Percentiles rank a stretch among this genome's conserved stretches.
Evolutionary conservation across 2,797 vertebrate species (phyloP).

Genomic region (Cyprinodon diabolis): DNA sequence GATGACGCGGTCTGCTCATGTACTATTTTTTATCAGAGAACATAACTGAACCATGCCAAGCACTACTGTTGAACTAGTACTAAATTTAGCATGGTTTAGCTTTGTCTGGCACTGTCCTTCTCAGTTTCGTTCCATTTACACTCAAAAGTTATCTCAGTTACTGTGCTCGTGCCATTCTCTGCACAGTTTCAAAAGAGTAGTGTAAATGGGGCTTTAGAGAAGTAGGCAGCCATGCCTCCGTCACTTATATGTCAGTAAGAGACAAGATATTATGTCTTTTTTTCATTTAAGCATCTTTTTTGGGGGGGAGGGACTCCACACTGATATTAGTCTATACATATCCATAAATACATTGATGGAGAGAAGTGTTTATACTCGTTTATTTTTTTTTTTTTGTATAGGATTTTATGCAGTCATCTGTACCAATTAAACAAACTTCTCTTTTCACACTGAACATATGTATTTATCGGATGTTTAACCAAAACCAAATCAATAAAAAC

Average conservation of each 20-base stretch:
- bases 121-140: no score
- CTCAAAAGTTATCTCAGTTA: no score
- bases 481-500: neutral
- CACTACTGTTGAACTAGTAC: no score
- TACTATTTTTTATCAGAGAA: no score
- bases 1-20: no score
- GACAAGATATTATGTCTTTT: neutral
- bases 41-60: no score
- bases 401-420: conserved; percentile 17
- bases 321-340: neutral
- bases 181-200: no score
- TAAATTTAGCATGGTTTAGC: no score
- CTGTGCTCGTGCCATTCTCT: no score
- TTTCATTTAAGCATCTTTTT: no score
- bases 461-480: conserved; percentile 28
- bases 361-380: conserved; percentile 37
- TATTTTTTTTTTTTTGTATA: conserved; percentile 27
- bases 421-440: conserved; percentile 36
- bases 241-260: neutral
- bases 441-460: conserved; percentile 20
- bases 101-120: no score
- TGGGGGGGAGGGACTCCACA: neutral
- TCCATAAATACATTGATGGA: conserved; percentile 29
- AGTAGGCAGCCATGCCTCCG: neutral
- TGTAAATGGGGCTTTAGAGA: no score